Percentiles rank a stretch among this genome's conserved stretches.
These are phyloP conservation scores for Thunnus thynnus DNA, from an alignment of 2,113 vertebrate species.

Conservation along the genomic window DNA sequence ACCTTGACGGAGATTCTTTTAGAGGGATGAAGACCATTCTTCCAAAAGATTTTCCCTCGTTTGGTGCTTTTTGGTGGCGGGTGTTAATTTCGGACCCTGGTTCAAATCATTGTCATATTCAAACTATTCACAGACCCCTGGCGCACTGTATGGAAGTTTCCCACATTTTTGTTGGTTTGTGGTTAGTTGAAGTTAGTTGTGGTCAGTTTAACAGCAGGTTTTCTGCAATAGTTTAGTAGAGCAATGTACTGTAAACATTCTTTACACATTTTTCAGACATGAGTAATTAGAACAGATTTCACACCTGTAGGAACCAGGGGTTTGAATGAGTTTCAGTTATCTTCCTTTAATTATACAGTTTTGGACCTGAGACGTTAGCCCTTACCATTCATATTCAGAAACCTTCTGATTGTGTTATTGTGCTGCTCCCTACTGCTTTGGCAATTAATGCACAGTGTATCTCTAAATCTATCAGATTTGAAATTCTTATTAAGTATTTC, in stretches of 20 bases:
- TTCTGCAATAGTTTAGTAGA: not conserved
- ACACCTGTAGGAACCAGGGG: not conserved
- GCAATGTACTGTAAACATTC: not conserved
- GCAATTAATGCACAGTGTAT: constrained; percentile 10
- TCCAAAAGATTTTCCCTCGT: too few species aligned
- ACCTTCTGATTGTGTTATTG: constrained; percentile 8
- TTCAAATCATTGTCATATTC: too few species aligned
- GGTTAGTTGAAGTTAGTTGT: not conserved
- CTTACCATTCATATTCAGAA: not conserved
- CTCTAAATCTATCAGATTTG: constrained; percentile 33
- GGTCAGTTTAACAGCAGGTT: not conserved
- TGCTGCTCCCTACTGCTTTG: not conserved
- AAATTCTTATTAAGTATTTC: constrained; percentile 37
- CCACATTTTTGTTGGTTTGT: too few species aligned
- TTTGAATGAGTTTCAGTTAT: not conserved
- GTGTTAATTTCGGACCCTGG: too few species aligned
- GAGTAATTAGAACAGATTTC: not conserved
- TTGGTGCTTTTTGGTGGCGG: too few species aligned
- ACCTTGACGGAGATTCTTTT: not conserved
- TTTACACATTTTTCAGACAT: not conserved
- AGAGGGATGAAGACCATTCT: not conserved
- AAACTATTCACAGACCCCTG: too few species aligned
- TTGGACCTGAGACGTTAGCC: not conserved
- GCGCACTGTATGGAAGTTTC: too few species aligned
- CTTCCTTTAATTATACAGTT: not conserved